Conservation (phyloP, 1,140 invertebrate genomes). For the Pseudoatta argentina region DNA sequence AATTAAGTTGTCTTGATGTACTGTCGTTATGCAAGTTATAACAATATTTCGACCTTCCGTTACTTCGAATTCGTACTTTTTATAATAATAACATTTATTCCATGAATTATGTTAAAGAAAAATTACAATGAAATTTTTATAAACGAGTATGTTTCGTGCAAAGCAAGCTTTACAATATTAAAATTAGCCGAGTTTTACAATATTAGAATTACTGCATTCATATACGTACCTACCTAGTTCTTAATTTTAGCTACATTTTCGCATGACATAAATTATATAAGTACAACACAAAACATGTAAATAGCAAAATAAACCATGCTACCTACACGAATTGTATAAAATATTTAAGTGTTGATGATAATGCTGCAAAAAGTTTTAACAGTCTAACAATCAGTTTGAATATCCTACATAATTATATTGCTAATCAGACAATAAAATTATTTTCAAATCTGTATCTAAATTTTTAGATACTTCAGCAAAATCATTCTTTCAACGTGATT, state of each 20-base stretch:
- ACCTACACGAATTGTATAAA: no score
- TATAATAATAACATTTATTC: slow-evolving; percentile 5
- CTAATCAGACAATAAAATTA: no score
- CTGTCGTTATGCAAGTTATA: not conserved
- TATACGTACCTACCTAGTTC: not conserved
- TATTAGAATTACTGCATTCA: not conserved
- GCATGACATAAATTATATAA: not conserved
- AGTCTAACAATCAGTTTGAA: no score
- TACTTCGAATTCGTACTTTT: not conserved
- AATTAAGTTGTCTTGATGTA: not conserved
- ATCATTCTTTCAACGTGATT: no score
- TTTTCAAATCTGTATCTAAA: no score
- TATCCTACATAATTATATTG: no score
- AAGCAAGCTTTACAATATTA: not conserved
- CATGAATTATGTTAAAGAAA: not conserved
- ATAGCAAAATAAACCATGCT: not conserved
- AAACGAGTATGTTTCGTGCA: not conserved
- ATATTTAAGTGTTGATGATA: no score
- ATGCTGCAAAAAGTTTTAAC: no score
- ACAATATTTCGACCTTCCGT: not conserved
- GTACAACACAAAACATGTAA: not conserved
- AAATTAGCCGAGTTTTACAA: no score
- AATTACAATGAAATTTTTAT: not conserved
- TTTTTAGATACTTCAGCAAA: no score
- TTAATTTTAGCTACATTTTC: not conserved